These are phyloP conservation scores for Pedionomus torquatus DNA, from an alignment of 2,113 vertebrate species.

Conservation along the genomic window DNA sequence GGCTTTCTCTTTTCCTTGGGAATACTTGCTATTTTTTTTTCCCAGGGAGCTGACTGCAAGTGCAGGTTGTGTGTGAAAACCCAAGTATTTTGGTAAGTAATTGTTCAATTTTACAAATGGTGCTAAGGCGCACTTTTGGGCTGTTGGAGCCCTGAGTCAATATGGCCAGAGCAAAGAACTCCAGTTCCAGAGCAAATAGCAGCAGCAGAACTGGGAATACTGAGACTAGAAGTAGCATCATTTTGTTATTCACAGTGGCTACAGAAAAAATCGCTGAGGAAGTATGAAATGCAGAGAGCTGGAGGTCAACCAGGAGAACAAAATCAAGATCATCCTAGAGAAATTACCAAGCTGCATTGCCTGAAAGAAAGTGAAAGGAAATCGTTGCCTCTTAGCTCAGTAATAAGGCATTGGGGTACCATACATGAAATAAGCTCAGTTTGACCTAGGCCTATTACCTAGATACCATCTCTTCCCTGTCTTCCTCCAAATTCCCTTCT, in stretches of 20 bases:
- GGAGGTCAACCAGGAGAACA: not conserved
- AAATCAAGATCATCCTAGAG: not conserved
- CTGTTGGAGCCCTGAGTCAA: not conserved
- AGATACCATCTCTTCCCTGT: not conserved
- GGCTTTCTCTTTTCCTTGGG: not conserved
- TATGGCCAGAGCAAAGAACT: not conserved
- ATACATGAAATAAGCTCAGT: not conserved
- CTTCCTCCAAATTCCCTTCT: not conserved
- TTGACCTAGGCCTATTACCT: not conserved
- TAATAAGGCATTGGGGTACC: not conserved
- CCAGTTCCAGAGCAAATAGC: conserved; percentile 16
- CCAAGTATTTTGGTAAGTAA: not conserved
- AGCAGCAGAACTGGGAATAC: not conserved
- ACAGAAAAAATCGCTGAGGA: not conserved
- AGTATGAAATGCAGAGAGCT: not conserved
- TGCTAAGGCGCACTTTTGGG: not conserved
- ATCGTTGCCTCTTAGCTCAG: not conserved
- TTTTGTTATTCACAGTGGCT: not conserved
- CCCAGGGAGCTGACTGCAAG: not conserved
- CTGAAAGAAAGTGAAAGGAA: not conserved
- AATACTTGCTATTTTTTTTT: not conserved
- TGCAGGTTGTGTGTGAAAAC: not conserved
- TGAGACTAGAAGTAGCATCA: not conserved
- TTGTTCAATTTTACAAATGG: not conserved
- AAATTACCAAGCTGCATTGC: not conserved